A percentile compares a stretch with the other conserved stretches of the same genome.
Conservation (phyloP, 2,113 vertebrate species). For the Spilogale gracilis region DNA sequence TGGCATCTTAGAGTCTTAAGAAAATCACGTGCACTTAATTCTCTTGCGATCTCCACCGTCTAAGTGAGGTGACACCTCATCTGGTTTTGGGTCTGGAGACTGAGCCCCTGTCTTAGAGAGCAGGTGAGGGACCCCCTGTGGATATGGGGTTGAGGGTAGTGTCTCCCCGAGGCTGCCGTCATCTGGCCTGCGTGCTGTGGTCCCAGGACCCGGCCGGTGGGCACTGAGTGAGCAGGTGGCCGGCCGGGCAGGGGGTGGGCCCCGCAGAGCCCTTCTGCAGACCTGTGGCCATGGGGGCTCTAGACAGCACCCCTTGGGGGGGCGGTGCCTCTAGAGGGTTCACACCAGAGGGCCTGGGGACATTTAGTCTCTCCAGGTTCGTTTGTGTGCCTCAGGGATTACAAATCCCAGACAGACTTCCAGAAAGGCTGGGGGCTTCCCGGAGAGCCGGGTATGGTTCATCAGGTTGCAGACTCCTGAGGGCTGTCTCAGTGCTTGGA, state of each 20-base stretch:
- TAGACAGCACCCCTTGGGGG: background rate
- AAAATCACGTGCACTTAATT: background rate
- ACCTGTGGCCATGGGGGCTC: background rate
- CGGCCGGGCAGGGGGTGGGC: background rate
- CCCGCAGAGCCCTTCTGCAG: background rate
- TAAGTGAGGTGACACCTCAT: background rate
- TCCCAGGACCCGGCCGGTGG: background rate
- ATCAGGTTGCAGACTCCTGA: background rate
- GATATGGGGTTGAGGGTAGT: accelerated
- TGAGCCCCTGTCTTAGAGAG: background rate
- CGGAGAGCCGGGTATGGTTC: background rate
- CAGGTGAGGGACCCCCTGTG: too few species aligned
- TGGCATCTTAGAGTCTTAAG: background rate
- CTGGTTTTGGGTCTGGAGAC: background rate
- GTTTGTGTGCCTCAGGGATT: background rate
- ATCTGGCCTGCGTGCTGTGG: background rate
- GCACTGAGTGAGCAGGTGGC: background rate
- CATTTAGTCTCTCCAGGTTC: background rate
- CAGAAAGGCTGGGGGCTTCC: background rate
- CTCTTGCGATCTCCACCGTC: accelerated
- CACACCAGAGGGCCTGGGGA: background rate
- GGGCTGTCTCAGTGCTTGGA: background rate
- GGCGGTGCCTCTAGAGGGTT: background rate
- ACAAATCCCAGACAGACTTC: background rate
- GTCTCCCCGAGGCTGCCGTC: background rate